These are phyloP conservation scores for Carcinoscorpius rotundicauda DNA, from an alignment of 1,140 invertebrate species.

Conservation along the genomic window DNA sequence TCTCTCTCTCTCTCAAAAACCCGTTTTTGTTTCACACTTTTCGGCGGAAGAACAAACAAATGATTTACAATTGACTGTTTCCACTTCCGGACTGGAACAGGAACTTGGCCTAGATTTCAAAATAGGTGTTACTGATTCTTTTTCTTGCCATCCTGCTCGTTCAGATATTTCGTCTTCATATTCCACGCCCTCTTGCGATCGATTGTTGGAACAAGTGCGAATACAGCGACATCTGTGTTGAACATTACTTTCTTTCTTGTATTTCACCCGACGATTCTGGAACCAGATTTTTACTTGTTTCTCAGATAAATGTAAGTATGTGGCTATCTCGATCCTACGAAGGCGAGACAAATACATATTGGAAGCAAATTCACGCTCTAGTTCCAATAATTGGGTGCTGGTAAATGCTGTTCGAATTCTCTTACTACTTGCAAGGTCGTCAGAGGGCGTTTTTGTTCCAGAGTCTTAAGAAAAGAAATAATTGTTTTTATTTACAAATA, in stretches of 20 bases:
- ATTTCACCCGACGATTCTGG: conserved; percentile 75
- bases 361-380: conserved; percentile 43
- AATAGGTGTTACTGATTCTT: too few relatives aligned
- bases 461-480: too few relatives aligned
- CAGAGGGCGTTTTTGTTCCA: neutral
- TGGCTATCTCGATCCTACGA: conserved; percentile 45
- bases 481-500: too few relatives aligned
- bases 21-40: too few relatives aligned
- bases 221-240: conserved; percentile 42
- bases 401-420: conserved; percentile 46
- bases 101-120: too few relatives aligned
- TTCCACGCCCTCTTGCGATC: too few relatives aligned
- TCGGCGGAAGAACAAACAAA: too few relatives aligned
- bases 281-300: conserved; percentile 96
- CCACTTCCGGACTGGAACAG: too few relatives aligned
- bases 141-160: too few relatives aligned
- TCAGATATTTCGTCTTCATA: too few relatives aligned
- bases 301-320: conserved; percentile 58
- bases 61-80: too few relatives aligned
- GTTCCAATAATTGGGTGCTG: conserved; percentile 43
- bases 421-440: conserved; percentile 28
- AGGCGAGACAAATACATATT: conserved; percentile 46
- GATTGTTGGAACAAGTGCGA: conserved; percentile 16
- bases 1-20: too few relatives aligned
- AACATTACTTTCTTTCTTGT: conserved; percentile 61